These are phyloP conservation scores for Dendroctonus valens DNA, from an alignment of 1,140 invertebrate genomes.

Conservation along the genomic window DNA sequence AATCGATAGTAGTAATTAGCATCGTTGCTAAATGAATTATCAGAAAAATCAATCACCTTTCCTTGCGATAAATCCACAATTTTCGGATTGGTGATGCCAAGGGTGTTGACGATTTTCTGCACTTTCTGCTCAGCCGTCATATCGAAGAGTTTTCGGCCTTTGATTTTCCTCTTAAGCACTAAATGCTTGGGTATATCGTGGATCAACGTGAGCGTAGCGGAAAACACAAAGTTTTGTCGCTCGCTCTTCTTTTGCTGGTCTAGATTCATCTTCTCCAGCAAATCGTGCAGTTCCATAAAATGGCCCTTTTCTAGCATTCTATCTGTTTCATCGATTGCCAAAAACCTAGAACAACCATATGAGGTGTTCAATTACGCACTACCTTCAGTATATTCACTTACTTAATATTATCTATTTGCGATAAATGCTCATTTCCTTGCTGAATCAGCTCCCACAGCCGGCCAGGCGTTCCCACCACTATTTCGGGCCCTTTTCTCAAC, in stretches of 20 bases:
- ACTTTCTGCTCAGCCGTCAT: constrained; percentile 71
- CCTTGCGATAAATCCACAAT: constrained; percentile 89
- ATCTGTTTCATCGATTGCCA: constrained; percentile 98
- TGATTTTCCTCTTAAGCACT: constrained; percentile 59
- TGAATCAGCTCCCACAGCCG: constrained; percentile 90
- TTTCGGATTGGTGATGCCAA: constrained; percentile 87
- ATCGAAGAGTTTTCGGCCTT: constrained; percentile 62
- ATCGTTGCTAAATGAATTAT: background rate
- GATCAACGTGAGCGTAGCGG: constrained; percentile 91
- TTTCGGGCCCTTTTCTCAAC: constrained; percentile 78
- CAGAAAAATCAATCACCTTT: constrained; percentile 34
- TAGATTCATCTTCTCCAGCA: constrained; percentile 79
- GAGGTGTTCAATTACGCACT: background rate
- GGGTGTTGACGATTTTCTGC: constrained; percentile 65
- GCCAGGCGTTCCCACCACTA: constrained; percentile 95
- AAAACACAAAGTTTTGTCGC: constrained; percentile 95
- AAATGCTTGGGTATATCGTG: constrained; percentile 80
- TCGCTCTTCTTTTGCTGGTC: constrained; percentile 58
- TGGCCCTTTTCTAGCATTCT: constrained; percentile 96
- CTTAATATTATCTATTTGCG: constrained; percentile 68
- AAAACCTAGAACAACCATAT: constrained; percentile 55
- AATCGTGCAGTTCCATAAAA: constrained; percentile 85
- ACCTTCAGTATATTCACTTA: constrained; percentile 41
- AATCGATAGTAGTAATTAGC: background rate
- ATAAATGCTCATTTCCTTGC: constrained; percentile 74